phyloP scores from a whole-genome alignment of 2,113 vertebrate species.

The Campylomormyrus numenius region DNA sequence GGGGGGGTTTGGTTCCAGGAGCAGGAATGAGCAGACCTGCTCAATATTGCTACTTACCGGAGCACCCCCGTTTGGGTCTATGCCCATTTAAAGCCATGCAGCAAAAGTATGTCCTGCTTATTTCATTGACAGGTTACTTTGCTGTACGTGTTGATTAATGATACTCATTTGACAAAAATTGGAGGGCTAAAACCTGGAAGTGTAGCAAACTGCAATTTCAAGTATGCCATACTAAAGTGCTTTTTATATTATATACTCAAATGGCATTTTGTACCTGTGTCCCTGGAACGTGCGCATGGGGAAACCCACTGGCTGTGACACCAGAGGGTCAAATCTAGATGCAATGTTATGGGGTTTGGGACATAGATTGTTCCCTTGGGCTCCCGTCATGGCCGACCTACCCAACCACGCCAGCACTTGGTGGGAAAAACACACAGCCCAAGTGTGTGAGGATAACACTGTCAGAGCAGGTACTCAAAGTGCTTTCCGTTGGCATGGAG shows the following conservation, averaged over 20 bases:
- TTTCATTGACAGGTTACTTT: neutral
- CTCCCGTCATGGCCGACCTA: accelerated
- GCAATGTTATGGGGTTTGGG: neutral
- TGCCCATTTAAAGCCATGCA: neutral
- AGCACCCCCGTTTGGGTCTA: neutral
- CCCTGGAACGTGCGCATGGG: neutral
- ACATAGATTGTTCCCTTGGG: neutral
- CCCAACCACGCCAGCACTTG: neutral
- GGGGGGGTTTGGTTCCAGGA: neutral
- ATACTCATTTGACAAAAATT: neutral
- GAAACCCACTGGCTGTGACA: neutral
- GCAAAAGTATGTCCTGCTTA: neutral
- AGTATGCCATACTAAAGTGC: constrained; percentile 1
- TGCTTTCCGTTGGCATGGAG: neutral
- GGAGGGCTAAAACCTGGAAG: neutral
- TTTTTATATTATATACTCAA: neutral
- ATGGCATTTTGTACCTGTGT: neutral
- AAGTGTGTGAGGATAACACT: neutral
- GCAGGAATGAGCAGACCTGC: neutral
- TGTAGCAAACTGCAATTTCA: neutral
- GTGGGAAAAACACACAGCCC: neutral
- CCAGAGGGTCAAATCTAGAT: neutral
- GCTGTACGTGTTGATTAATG: neutral
- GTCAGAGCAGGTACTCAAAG: neutral
- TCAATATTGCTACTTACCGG: neutral